phyloP scores from a whole-genome alignment of 2,113 vertebrate genomes.

The Pristiophorus japonicus region DNA sequence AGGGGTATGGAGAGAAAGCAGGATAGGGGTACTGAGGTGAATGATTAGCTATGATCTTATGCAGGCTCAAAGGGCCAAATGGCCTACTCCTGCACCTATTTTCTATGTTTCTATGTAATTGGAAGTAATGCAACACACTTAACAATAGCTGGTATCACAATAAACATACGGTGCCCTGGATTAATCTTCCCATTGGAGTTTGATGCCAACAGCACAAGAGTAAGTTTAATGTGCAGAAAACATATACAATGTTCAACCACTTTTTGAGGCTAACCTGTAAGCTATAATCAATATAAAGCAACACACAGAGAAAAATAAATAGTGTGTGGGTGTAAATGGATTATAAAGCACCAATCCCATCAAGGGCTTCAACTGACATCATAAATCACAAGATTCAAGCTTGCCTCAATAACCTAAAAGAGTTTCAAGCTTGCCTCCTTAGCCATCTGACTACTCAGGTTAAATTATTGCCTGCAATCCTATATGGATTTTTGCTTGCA shows the following conservation, averaged over 20 bases:
- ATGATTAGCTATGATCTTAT: too few species aligned
- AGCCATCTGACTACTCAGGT: too few species aligned
- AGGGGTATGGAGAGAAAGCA: too few species aligned
- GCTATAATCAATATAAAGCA: background rate
- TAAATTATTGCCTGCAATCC: too few species aligned
- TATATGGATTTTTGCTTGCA: background rate
- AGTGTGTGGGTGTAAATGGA: background rate
- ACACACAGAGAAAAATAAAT: background rate
- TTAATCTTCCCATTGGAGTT: background rate
- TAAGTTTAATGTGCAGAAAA: background rate
- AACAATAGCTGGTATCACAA: background rate
- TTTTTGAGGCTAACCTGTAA: background rate
- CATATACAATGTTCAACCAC: background rate
- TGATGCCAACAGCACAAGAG: background rate
- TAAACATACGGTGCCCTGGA: background rate
- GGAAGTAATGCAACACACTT: background rate
- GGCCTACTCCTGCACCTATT: too few species aligned
- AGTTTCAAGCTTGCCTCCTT: too few species aligned
- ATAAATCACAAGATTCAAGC: background rate
- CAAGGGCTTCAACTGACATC: background rate
- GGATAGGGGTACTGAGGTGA: too few species aligned
- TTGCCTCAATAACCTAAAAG: too few species aligned
- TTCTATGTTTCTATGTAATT: too few species aligned
- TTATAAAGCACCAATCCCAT: constrained; percentile 11
- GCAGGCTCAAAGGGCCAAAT: too few species aligned